Evolutionary conservation across 2,113 vertebrate genomes (phyloP).

Genomic region (Austrofundulus limnaeus): DNA sequence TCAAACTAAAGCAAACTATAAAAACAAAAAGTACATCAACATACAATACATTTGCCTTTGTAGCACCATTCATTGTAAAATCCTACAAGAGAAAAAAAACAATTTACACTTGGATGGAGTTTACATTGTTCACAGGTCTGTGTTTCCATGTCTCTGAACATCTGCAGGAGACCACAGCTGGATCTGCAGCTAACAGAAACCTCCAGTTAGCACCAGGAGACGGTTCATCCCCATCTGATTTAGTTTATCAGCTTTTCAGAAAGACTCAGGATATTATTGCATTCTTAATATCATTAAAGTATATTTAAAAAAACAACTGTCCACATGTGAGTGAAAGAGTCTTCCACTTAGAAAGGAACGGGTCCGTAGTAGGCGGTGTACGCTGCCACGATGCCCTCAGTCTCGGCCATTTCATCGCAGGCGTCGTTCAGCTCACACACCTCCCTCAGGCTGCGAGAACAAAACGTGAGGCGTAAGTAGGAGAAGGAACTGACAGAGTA

Average conservation of each 20-base stretch:
- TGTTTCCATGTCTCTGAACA: conserved; percentile 53
- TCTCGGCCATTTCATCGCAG: conserved; percentile 84
- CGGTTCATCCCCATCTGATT: conserved; percentile 1
- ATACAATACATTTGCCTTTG: conserved; percentile 54
- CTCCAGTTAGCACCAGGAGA: conserved; percentile 31
- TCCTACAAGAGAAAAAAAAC: conserved; percentile 33
- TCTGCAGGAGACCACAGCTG: conserved; percentile 29
- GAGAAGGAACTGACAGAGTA: no score
- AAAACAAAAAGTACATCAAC: conserved; percentile 50
- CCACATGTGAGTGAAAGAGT: conserved; percentile 18
- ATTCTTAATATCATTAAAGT: conserved; percentile 9
- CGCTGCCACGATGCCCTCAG: conserved; percentile 77
- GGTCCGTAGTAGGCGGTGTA: conserved; percentile 83
- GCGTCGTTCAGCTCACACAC: conserved; percentile 82
- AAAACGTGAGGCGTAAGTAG: neutral
- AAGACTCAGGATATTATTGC: conserved; percentile 32
- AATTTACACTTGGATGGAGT: conserved; percentile 49
- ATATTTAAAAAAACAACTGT: conserved; percentile 18
- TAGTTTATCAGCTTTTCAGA: conserved; percentile 15
- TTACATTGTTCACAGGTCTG: conserved; percentile 49
- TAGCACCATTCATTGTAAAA: conserved; percentile 62
- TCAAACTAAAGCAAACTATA: conserved; percentile 35
- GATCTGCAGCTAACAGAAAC: conserved; percentile 3
- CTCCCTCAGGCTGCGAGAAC: conserved; percentile 75
- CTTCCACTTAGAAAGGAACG: conserved; percentile 72